Base-by-base conservation (phyloP, 2,797 vertebrate species). In the Microctenopoma lineatum region DNA sequence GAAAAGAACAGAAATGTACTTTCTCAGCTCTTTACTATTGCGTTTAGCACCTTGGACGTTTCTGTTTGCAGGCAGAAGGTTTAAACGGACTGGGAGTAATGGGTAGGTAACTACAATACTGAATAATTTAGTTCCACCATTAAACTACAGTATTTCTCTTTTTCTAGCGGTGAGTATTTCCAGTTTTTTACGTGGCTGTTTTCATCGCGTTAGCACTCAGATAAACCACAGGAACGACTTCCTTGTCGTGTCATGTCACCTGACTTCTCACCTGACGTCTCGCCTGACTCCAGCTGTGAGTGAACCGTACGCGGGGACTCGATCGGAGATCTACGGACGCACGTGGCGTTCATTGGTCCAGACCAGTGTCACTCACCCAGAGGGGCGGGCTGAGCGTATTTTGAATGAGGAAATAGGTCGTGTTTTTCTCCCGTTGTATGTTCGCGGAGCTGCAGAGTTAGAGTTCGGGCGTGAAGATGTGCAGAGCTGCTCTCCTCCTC, bases 291-390 rank as follows among this genome's bases (percentile, higher is more conserved):
- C 0, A 13, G 2, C 2, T 2, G 5, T 16, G 42, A 41, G 39
- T 41, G 5, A 4, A 29, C 2, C 7, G 8, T 0, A 2, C 0
- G 9, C 5, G 42, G 13, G 5, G 8, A 51, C 15, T 1, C 36
- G 4, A 88, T 87, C 88, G 87, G 86, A 13, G 66, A 34, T 46
- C 18, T 0, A 21, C 25, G 71, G 47, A 13, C 79, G 80, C 86
- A 58, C 48, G 71, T 15, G 1, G 1, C 77, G 66, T 0, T 48
- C 0, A 91, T 79, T 91, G 87, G 84, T 55, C 62, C 13, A 58
- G 0, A 15, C 4, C 4, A 0, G 4, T 38, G 73, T 84, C 92
- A 59, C 3, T 85, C 77, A 66, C 27, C 1, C 0, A 42, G 0
- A 4, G 13, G 15, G 50, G 83, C 39, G 79, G 77, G 57, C 3